Evolutionary conservation across 1,140 invertebrate genomes (phyloP).

Genomic region (Neoseiulus cucumeris): DNA sequence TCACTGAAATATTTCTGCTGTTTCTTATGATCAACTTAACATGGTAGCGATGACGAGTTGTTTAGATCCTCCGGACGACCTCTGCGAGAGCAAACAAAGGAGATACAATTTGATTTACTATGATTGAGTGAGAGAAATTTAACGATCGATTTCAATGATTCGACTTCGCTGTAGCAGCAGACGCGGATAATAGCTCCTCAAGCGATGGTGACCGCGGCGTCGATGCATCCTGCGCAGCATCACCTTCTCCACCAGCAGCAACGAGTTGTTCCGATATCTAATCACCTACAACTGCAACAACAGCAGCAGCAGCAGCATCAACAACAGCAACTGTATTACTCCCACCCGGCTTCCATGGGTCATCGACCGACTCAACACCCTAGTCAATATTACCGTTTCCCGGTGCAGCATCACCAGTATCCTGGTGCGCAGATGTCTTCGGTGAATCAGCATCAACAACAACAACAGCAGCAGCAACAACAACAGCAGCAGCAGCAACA

Average conservation of each 20-base stretch:
- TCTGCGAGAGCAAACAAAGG: too few species aligned
- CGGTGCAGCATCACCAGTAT: neutral
- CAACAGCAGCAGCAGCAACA: constrained; percentile 21
- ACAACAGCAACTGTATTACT: constrained; percentile 14
- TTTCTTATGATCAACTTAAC: too few species aligned
- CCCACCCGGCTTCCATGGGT: neutral
- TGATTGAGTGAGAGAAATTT: too few species aligned
- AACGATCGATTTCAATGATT: too few species aligned
- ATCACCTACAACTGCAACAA: constrained; percentile 14
- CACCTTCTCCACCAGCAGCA: constrained; percentile 14
- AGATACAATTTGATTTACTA: too few species aligned
- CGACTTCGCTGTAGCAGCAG: too few species aligned
- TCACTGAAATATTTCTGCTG: too few species aligned
- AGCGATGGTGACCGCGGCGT: constrained; percentile 14
- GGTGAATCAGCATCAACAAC: constrained; percentile 12
- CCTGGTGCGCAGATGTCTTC: too few species aligned
- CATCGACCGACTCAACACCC: neutral
- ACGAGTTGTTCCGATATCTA: constrained; percentile 15
- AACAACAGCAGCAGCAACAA: constrained; percentile 18
- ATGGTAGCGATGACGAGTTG: too few species aligned
- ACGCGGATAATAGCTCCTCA: neutral
- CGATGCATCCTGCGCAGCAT: constrained; percentile 11
- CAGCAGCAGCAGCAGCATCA: constrained; percentile 11
- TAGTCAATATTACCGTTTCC: constrained; percentile 3
- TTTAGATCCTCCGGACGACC: too few species aligned